These are phyloP conservation scores for Poecilia latipinna DNA, from an alignment of 2,113 vertebrate species.

Conservation along the genomic window DNA sequence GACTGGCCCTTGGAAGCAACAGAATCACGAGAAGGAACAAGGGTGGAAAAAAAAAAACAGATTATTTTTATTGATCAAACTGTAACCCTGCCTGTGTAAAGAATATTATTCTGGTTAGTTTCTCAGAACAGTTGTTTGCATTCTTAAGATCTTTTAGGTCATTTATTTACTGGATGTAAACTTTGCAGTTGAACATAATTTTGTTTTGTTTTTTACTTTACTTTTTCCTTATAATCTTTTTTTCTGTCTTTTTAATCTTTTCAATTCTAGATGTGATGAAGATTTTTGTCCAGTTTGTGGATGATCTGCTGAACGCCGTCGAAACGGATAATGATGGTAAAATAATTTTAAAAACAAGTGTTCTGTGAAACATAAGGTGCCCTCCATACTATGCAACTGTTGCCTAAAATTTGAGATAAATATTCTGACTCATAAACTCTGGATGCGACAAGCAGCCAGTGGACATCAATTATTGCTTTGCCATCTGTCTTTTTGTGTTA, in stretches of 20 bases:
- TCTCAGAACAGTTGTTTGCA: background rate
- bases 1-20: background rate
- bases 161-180: background rate
- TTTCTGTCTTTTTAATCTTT: background rate
- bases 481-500: background rate
- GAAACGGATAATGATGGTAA: background rate
- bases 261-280: constrained; percentile 4
- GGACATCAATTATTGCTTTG: background rate
- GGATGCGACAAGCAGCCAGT: background rate
- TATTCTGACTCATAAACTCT: background rate
- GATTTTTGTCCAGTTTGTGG: background rate
- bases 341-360: background rate
- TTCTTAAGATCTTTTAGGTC: background rate
- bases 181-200: background rate
- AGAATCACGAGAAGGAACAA: background rate
- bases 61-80: background rate
- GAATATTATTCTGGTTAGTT: background rate
- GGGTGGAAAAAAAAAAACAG: too few relatives aligned
- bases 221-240: background rate
- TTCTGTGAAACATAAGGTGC: background rate
- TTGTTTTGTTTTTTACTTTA: background rate
- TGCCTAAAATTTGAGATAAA: background rate
- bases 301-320: constrained; percentile 1
- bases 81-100: background rate
- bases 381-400: too few relatives aligned